A percentile compares a stretch with the other conserved stretches of the same genome.
These are phyloP conservation scores for Sericinus montela DNA, from an alignment of 2,888 invertebrate species.

Conservation along the genomic window DNA sequence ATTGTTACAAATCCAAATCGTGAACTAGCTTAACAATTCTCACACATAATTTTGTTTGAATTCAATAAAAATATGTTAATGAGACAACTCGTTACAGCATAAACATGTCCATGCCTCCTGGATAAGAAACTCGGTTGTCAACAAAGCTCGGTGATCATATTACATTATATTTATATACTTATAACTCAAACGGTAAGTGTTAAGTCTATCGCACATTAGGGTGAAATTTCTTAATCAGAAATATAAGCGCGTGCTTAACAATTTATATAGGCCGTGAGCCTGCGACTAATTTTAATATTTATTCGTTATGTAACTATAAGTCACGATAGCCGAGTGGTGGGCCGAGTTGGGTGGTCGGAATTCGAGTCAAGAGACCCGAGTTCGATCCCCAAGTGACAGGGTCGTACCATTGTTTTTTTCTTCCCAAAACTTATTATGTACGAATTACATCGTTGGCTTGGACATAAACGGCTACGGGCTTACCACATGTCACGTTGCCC, in stretches of 20 bases:
- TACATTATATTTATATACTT: slow-evolving; percentile 10
- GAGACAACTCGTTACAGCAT: slow-evolving; percentile 8
- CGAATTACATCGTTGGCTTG: too few species aligned
- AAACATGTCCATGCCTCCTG: slow-evolving; percentile 10
- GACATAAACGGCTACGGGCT: too few species aligned
- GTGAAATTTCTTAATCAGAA: slow-evolving; percentile 23
- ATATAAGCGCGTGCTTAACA: background rate
- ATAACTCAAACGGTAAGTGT: slow-evolving; percentile 6
- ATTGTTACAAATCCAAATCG: slow-evolving; percentile 13
- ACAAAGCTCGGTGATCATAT: background rate
- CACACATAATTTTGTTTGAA: slow-evolving; percentile 20
- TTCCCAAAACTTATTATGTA: too few species aligned
- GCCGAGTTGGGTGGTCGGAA: too few species aligned
- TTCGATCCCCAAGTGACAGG: too few species aligned
- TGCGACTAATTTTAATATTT: too few species aligned
- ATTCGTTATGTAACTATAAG: too few species aligned
- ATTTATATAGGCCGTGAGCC: too few species aligned
- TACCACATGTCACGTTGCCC: too few species aligned
- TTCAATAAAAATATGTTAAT: slow-evolving; percentile 23
- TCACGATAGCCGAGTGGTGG: too few species aligned
- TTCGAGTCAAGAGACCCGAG: too few species aligned
- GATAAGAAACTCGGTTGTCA: background rate
- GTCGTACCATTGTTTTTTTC: too few species aligned
- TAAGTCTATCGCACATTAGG: slow-evolving; percentile 8
- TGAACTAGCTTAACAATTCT: slow-evolving; percentile 5